These are phyloP conservation scores for Macaria liturata DNA, from an alignment of 2,888 invertebrate genomes.

Conservation along the genomic window DNA sequence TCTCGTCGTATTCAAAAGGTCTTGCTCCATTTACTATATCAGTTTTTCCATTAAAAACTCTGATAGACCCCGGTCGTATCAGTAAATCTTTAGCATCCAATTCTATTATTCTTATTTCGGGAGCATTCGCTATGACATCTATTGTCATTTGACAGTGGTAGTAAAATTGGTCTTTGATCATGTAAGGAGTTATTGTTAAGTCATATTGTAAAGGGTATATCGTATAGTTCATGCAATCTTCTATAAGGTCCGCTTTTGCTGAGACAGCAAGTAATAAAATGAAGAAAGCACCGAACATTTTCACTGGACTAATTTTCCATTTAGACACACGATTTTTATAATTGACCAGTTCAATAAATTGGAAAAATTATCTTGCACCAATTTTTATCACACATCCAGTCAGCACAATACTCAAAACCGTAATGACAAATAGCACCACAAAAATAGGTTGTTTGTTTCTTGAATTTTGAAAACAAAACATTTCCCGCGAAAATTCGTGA, in stretches of 20 bases:
- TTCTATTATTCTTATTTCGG: conserved; percentile 60
- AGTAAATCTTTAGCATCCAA: conserved; percentile 64
- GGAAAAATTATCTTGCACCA: too few species aligned
- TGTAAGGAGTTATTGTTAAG: conserved; percentile 59
- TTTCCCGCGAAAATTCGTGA: conserved; percentile 25
- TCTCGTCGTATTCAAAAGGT: conserved; percentile 58
- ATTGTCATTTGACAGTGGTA: conserved; percentile 68
- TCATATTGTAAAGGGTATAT: conserved; percentile 77
- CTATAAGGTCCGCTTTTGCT: conserved; percentile 54
- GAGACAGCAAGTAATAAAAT: conserved; percentile 45
- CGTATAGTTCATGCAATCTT: conserved; percentile 75
- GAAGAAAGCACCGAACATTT: conserved; percentile 44
- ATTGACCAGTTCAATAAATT: too few species aligned
- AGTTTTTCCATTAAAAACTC: conserved; percentile 52
- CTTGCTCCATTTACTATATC: conserved; percentile 60
- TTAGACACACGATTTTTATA: not conserved
- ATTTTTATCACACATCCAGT: not conserved
- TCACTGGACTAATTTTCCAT: conserved; percentile 19
- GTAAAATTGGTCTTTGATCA: conserved; percentile 52
- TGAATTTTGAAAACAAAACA: conserved; percentile 6
- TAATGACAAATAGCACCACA: not conserved
- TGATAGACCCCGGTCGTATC: conserved; percentile 51
- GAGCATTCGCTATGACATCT: conserved; percentile 67
- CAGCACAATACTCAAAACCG: not conserved
- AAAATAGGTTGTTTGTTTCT: conserved; percentile 7